Base-by-base conservation (phyloP, 2,797 vertebrate genomes). In the Monodelphis domestica region DNA sequence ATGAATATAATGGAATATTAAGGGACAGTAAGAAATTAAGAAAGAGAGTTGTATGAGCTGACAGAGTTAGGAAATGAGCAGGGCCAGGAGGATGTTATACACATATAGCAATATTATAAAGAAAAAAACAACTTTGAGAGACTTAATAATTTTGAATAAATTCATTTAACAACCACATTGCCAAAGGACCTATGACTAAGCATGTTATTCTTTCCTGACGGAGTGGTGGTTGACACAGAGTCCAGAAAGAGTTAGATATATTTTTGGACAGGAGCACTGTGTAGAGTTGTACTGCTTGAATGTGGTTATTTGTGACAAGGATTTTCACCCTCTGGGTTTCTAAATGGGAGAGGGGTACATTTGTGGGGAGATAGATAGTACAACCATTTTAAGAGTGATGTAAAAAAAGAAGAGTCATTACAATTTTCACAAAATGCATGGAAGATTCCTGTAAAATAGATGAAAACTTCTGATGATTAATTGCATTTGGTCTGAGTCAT, bases 381-480 rank as follows among this genome's bases (percentile, higher is more conserved):
- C n/a, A 38, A 70, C 0, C 9, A 90, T 17, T 87, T 56, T 87
- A 26, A 29, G 57, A 70, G 59, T 89, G 92, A 87, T 88, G 91
- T 91, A 92, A 87, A 45, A 90, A 87, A 52, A 89, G 28, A 33
- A 57, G 7, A 70, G 2, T n/a, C 63, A 38, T 70, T 70, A 38
- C 70, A 70, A 70, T 6, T n/a, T 70, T 38, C 2, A 1, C 70
- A 38, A 70, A 70, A 70, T 70, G 15, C 17, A 14, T n/a, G 33
- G 59, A n/a, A 87, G 45, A 87, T 30, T 50, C 54, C 91, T 84
- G 54, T 89, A 94, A 92, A 87, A 89, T 87, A 56, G 89, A 93
- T 57, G 54, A 91, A 94, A 95, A 91, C 33, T 17, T 59, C 87
- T 3, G 57, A 55, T 52, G 91, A 93, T 95, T 94, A 91, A 78